phyloP scores from a whole-genome alignment of 2,113 vertebrate species.

The Equus przewalskii region DNA sequence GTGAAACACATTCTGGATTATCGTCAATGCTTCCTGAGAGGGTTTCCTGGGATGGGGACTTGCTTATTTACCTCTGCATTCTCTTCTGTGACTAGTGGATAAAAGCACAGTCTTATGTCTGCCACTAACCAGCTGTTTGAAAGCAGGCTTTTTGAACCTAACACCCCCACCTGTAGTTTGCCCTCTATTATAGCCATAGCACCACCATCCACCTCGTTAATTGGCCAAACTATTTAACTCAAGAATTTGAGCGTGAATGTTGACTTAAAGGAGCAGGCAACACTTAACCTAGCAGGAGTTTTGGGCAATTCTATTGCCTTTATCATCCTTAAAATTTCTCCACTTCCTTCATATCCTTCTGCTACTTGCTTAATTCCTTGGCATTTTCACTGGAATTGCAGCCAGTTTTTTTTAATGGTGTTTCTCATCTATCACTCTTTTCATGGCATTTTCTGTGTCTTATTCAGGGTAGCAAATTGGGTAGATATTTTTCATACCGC shows the following conservation, averaged over 20 bases:
- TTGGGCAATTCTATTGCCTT: neutral
- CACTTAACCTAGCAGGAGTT: neutral
- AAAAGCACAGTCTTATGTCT: neutral
- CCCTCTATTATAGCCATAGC: neutral
- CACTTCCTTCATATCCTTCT: neutral
- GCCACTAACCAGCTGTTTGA: neutral
- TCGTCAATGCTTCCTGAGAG: neutral
- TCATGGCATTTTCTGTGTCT: neutral
- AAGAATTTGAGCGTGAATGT: neutral
- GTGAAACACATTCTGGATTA: neutral
- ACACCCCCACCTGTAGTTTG: neutral
- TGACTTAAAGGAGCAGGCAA: neutral
- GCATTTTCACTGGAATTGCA: conserved; percentile 20
- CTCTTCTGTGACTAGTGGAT: neutral
- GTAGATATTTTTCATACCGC: neutral
- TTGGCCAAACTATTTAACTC: neutral
- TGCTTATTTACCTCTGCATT: neutral
- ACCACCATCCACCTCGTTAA: neutral
- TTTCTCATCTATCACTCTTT: neutral
- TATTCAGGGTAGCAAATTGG: neutral
- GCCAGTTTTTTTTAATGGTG: neutral
- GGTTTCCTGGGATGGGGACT: neutral
- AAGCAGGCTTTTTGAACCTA: neutral
- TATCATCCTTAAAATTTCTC: neutral
- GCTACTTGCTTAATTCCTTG: neutral